Conservation (phyloP, 2,113 vertebrate genomes). For the Zapornia atra region DNA sequence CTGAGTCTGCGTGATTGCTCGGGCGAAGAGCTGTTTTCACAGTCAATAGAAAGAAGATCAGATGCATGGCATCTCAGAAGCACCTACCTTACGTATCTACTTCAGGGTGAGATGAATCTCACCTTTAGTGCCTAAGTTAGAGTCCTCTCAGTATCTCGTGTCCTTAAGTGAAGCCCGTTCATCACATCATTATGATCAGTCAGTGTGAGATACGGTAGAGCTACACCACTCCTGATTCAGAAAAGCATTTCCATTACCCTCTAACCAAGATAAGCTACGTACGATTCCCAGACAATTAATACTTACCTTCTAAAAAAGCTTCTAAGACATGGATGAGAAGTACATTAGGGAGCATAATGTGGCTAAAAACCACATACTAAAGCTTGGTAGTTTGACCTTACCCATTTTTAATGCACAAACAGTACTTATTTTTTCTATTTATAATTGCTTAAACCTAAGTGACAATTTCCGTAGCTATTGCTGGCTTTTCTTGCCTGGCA, state of each 20-base stretch:
- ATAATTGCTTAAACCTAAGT: background rate
- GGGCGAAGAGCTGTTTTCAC: background rate
- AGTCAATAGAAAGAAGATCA: background rate
- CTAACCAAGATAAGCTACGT: background rate
- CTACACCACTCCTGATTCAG: background rate
- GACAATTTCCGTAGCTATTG: background rate
- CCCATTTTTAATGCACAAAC: background rate
- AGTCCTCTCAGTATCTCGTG: background rate
- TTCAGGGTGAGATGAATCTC: background rate
- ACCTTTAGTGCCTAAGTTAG: background rate
- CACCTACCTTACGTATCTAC: background rate
- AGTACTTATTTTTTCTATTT: background rate
- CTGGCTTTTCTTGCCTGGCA: background rate
- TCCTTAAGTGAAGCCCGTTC: background rate
- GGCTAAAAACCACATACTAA: background rate
- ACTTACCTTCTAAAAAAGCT: background rate
- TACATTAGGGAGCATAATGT: background rate
- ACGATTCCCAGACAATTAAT: background rate
- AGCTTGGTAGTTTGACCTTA: background rate
- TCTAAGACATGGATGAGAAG: background rate
- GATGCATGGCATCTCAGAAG: background rate
- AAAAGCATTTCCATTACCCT: background rate
- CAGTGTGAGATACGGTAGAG: background rate
- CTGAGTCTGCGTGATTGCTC: background rate
- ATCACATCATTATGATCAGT: rapidly evolving